Evolutionary conservation across 53 echinoderm and acorn worm species (phyloP), one percentile per base, ranked within the genome.

Genomic region (Holothuria scabra): DNA sequence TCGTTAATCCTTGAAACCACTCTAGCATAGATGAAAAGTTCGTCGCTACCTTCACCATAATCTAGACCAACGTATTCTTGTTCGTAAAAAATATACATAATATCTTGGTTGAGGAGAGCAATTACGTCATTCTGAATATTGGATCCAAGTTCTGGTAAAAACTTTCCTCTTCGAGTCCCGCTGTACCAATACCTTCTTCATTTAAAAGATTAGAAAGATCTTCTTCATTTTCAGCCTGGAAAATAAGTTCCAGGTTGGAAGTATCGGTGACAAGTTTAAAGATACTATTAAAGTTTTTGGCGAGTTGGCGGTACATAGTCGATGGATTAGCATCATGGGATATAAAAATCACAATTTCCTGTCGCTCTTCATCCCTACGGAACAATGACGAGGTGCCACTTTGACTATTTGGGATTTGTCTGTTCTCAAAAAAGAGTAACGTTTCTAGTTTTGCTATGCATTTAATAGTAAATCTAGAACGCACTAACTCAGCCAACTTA

Each of bases 31-130:
- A 93, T 74, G 34, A 90, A 81, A 12, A 65, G 46, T 32, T 84
- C 87, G 20, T 80, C 81, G 12, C 78, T 84, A 2, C 33, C 68
- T 79, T 84, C 85, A 16, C 60, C 79, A 8, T 12, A 26, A 24
- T 76, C 84, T 37, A 90, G 90, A 3, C 79, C 97, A 18, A 94
- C 90, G 29, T 84, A 83, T 28, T 96, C 97, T 0, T 66, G 84
- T 67, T 60, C 21, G 20, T 58, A 19, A 79, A 92, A 94, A 2
- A 60, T 82, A 64, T 90, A 90, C 86, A 79, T 87, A 28, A 85
- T 85, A 56, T 96, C 90, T 32, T 93, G 88, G 65, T 93, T 86
- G 6, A 96, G 76, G 55, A 93, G 92, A 26, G 90, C 90, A 31
- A 48, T 63, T 25, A 86, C 81, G 60, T 92, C 86, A 20, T 62